A percentile compares a stretch with the other conserved stretches of the same genome.
These are phyloP conservation scores for Dusona sp. DNA, from an alignment of 2,888 invertebrate genomes.

Conservation along the genomic window DNA sequence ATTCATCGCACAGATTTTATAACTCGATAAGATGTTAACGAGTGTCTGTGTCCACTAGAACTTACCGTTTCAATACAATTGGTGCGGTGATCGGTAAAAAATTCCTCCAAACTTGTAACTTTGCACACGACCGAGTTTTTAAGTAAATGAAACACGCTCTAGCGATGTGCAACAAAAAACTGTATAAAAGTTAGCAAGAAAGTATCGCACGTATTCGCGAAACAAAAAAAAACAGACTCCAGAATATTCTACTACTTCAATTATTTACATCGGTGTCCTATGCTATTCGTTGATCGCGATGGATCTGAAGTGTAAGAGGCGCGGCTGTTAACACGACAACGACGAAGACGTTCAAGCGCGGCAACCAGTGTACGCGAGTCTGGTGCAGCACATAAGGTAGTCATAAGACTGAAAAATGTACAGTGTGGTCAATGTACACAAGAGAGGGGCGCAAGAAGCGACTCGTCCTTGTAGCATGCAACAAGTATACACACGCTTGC, in stretches of 20 bases:
- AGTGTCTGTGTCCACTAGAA: not conserved
- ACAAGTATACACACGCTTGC: slow-evolving; percentile 41
- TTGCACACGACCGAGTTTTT: not conserved
- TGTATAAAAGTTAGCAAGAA: not conserved
- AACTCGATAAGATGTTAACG: not conserved
- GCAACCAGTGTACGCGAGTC: slow-evolving; percentile 10
- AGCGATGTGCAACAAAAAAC: not conserved
- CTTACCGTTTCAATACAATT: not conserved
- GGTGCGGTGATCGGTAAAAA: not conserved
- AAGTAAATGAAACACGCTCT: not conserved
- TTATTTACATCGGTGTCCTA: not conserved
- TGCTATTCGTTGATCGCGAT: not conserved
- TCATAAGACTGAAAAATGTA: slow-evolving; percentile 56
- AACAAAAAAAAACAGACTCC: not conserved
- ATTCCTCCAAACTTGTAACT: not conserved
- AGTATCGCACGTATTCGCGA: not conserved
- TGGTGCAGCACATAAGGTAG: slow-evolving; percentile 5
- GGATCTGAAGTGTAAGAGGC: slow-evolving; percentile 8
- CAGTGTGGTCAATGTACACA: slow-evolving; percentile 29
- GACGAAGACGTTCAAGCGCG: slow-evolving; percentile 34
- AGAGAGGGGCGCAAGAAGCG: slow-evolving; percentile 34
- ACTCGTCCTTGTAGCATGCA: slow-evolving; percentile 31
- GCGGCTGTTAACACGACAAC: slow-evolving; percentile 29
- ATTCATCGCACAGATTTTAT: not conserved
- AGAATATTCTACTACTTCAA: not conserved